Percentiles rank a stretch among this genome's conserved stretches.
Conservation (phyloP, 2,888 invertebrate genomes). For the Thymelicus acteon region DNA sequence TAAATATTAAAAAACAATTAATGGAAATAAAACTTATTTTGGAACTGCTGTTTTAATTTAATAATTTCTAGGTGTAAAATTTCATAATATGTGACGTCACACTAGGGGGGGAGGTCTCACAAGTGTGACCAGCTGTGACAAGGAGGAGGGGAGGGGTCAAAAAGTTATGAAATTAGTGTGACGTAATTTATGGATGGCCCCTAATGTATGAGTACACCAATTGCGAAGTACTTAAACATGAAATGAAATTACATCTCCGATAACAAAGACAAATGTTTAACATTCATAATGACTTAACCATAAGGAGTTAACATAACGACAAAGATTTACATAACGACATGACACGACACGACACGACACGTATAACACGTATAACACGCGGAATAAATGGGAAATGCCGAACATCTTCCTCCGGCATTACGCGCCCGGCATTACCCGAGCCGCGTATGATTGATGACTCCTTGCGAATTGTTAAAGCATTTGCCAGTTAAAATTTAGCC, state of each 20-base stretch:
- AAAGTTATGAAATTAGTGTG: too few species aligned
- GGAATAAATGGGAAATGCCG: conserved; percentile 17
- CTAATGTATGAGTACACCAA: too few species aligned
- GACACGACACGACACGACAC: conserved; percentile 3
- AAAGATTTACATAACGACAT: conserved; percentile 32
- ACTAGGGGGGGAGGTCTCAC: too few species aligned
- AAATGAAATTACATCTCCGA: conserved; percentile 15
- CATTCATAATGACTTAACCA: conserved; percentile 28
- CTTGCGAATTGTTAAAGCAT: conserved; percentile 30
- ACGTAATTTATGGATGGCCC: too few species aligned
- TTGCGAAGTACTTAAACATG: conserved; percentile 3
- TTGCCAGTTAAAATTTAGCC: conserved; percentile 25
- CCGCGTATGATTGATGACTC: conserved; percentile 25
- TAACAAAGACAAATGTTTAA: conserved; percentile 26
- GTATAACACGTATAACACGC: conserved; percentile 15
- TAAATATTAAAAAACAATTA: too few species aligned
- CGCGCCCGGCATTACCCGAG: conserved; percentile 4
- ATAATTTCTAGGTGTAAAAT: too few species aligned
- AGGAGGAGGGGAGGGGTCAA: too few species aligned
- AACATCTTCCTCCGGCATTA: conserved; percentile 14
- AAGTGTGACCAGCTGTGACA: too few species aligned
- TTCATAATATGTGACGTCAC: too few species aligned
- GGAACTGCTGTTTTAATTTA: too few species aligned
- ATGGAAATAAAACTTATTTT: too few species aligned
- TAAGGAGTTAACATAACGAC: conserved; percentile 17